These are phyloP conservation scores for Brachycybe producta DNA, from an alignment of 2,888 invertebrate species.

Conservation along the genomic window DNA sequence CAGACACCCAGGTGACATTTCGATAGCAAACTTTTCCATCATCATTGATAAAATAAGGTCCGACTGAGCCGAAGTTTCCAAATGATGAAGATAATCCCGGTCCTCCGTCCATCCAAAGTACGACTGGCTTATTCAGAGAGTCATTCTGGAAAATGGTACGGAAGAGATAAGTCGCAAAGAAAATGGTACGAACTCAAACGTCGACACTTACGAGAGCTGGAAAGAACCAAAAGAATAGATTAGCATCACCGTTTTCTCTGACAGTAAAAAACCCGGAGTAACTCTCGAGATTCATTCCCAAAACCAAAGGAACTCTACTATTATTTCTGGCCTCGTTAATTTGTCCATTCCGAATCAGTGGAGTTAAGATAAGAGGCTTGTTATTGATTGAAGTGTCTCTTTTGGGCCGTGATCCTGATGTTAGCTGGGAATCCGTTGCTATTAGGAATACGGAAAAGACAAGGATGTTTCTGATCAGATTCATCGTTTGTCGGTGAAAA, in stretches of 20 bases:
- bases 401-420: too few species aligned
- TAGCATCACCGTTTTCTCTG: not conserved
- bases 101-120: slow-evolving; percentile 2
- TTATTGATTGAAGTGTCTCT: too few species aligned
- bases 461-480: too few species aligned
- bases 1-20: not conserved
- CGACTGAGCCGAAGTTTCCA: not conserved
- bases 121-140: not conserved
- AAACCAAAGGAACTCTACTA: not conserved
- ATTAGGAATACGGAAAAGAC: too few species aligned
- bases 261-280: slow-evolving; percentile 2
- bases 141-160: not conserved
- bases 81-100: not conserved
- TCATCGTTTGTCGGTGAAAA: too few species aligned
- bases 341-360: too few species aligned
- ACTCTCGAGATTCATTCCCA: not conserved
- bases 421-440: too few species aligned
- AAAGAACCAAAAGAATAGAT: slow-evolving; percentile 11
- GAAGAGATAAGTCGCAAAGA: not conserved
- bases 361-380: too few species aligned
- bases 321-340: too few species aligned
- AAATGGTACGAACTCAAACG: not conserved
- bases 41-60: not conserved
- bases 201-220: not conserved
- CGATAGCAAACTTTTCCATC: not conserved